Evolutionary conservation across 1,140 invertebrate genomes (phyloP), one percentile per base, ranked within the genome.

Genomic region (Sitobion miscanthi): DNA sequence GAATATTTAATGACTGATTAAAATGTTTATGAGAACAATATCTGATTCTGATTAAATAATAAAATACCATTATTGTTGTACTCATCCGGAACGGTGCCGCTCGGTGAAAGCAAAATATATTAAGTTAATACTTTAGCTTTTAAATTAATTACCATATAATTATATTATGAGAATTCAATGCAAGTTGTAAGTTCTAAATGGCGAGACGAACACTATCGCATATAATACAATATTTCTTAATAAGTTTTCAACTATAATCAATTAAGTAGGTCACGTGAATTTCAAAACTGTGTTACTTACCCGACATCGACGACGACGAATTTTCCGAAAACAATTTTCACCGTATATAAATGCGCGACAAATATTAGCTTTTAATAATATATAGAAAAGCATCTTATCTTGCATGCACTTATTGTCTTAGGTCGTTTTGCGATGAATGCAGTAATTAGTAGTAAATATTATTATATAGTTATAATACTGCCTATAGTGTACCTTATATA

Each of bases 331-430:
- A 77, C 14, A 17, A n/a, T n/a, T 20, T 77, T 77, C 30, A 17
- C 30, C 30, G 14, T 77, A 42, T 42, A 42, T 42, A n/a, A 77
- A 77, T 17, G 4, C 30, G 62, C 5, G 62, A 69, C 30, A n/a
- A 77, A 77, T 17, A 77, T n/a, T n/a, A 77, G 62, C 30, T 77
- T 77, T 77, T 77, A 77, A 42, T 42, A 77, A 42, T 42, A 77
- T 77, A 62, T 30, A 69, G 62, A n/a, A 69, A 69, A 69, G 62
- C 62, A n/a, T 77, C 52, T 54, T 17, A 17, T 77, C 62, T 77
- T 77, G 62, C 62, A 77, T 77, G 62, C 62, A 69, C 62, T n/a
- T 69, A n/a, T 69, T 69, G 30, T n/a, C 62, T 69, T n/a, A 77
- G 62, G 62, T 77, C 30, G 30, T 77, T 77, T 77, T 77, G 62